Evolutionary conservation across 1,140 invertebrate species (phyloP).

Genomic region (Bombus superbus): DNA sequence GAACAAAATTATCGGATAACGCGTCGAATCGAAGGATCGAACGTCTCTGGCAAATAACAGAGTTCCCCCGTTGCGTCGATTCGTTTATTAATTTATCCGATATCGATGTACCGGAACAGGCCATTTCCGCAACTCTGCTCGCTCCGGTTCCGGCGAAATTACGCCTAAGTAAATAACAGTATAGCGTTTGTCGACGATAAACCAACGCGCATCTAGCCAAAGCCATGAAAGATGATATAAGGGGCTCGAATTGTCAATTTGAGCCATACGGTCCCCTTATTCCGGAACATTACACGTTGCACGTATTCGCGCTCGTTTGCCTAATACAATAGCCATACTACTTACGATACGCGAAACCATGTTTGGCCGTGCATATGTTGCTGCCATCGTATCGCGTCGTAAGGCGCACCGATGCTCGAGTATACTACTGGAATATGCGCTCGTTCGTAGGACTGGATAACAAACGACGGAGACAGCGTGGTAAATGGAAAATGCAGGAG

Average conservation of each 20-base stretch:
- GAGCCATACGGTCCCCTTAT: slow-evolving; percentile 40
- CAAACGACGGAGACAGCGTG: slow-evolving; percentile 7
- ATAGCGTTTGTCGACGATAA: slow-evolving; percentile 27
- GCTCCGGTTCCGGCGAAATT: slow-evolving; percentile 8
- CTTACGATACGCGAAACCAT: slow-evolving; percentile 42
- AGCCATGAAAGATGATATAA: slow-evolving; percentile 29
- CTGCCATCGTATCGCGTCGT: neutral
- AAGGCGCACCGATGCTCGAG: slow-evolving; percentile 27
- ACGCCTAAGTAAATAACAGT: slow-evolving; percentile 19
- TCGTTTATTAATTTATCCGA: too few relatives aligned
- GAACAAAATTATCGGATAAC: too few relatives aligned
- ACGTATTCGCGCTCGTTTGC: slow-evolving; percentile 48
- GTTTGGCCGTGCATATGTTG: slow-evolving; percentile 30
- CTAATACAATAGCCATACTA: slow-evolving; percentile 53
- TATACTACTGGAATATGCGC: slow-evolving; percentile 48
- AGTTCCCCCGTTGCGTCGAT: neutral
- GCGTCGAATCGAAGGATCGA: neutral
- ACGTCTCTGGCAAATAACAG: neutral
- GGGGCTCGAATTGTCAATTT: slow-evolving; percentile 58
- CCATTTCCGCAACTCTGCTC: too few relatives aligned
- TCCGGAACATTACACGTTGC: slow-evolving; percentile 54
- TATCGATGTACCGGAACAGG: neutral
- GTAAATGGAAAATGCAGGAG: neutral
- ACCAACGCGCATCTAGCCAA: neutral
- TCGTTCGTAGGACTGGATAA: slow-evolving; percentile 10